These are phyloP conservation scores for Brachionus calyciflorus DNA, from an alignment of 1,140 invertebrate species.

Conservation along the genomic window DNA sequence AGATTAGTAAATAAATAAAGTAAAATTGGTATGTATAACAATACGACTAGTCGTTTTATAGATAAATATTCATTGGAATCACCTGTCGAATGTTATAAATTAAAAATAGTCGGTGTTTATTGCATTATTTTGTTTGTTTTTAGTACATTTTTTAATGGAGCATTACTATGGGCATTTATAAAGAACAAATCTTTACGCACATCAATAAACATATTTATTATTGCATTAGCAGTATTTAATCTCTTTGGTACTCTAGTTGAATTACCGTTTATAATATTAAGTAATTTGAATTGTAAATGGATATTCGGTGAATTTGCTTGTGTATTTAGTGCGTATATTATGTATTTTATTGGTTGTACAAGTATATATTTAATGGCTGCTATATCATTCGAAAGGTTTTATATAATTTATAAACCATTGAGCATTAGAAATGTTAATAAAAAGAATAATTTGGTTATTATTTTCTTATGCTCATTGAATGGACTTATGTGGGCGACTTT, in stretches of 20 bases:
- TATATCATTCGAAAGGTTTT: constrained; percentile 40
- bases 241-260: neutral
- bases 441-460: neutral
- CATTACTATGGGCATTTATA: constrained; percentile 25
- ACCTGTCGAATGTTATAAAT: constrained; percentile 28
- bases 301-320: constrained; percentile 13
- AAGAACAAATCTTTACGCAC: constrained; percentile 6
- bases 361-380: constrained; percentile 45
- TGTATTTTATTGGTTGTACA: constrained; percentile 44
- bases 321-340: constrained; percentile 7
- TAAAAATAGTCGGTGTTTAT: constrained; percentile 7
- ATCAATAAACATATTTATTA: constrained; percentile 38
- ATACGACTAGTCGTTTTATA: neutral
- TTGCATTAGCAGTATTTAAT: constrained; percentile 4
- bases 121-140: neutral
- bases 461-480: constrained; percentile 1
- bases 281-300: constrained; percentile 35
- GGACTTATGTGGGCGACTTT: constrained; percentile 25
- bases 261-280: constrained; percentile 17
- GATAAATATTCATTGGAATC: neutral
- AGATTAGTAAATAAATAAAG: too few species aligned
- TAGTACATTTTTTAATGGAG: constrained; percentile 20
- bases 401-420: constrained; percentile 44
- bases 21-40: neutral
- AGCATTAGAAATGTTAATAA: constrained; percentile 20